Evolutionary conservation across 2,113 vertebrate genomes (phyloP).

Genomic region (Carlito syrichta): DNA sequence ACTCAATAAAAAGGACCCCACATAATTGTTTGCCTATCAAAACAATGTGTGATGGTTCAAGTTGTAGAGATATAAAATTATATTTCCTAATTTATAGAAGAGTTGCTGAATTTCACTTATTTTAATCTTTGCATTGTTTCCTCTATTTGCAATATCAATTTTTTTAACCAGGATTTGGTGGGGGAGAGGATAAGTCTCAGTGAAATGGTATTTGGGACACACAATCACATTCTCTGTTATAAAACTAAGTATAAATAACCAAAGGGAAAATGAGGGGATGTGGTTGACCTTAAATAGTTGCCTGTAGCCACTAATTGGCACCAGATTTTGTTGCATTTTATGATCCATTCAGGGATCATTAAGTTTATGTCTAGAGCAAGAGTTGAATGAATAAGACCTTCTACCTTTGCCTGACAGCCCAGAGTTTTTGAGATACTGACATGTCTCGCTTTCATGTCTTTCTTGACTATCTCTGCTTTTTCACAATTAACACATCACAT

Average conservation of each 20-base stretch:
- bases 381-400: neutral
- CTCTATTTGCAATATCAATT: neutral
- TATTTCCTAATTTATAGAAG: neutral
- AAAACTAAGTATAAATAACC: neutral
- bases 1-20: no score
- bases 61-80: neutral
- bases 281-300: neutral
- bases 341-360: neutral
- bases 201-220: neutral
- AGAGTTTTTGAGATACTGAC: neutral
- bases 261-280: neutral
- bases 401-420: neutral
- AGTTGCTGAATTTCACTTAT: neutral
- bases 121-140: neutral
- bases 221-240: neutral
- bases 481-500: neutral
- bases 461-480: neutral
- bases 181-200: neutral
- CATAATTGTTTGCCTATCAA: neutral
- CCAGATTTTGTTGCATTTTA: fast-evolving
- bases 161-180: neutral
- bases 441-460: neutral
- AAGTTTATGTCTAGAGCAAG: neutral
- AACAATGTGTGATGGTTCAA: neutral
- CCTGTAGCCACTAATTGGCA: neutral